Percentiles rank a stretch among this genome's conserved stretches.
These are phyloP conservation scores for Drosophila sordidula DNA, from an alignment of 2,888 invertebrate genomes.

Conservation along the genomic window DNA sequence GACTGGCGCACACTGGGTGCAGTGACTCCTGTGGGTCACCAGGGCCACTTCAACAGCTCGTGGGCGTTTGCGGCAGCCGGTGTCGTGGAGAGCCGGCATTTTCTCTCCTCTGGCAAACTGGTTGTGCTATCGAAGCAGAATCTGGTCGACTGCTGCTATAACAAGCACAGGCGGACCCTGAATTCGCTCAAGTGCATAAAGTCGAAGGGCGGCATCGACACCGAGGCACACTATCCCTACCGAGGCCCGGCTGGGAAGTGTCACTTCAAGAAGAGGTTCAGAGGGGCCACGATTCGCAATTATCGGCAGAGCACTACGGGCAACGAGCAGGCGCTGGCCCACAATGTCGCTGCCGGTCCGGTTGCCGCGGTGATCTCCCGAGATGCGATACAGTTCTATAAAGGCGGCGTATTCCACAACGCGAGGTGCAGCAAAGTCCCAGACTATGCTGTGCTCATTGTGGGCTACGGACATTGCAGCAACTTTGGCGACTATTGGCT, in stretches of 20 bases:
- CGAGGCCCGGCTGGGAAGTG: constrained; percentile 9
- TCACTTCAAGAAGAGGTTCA: neutral
- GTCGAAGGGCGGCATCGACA: constrained; percentile 21
- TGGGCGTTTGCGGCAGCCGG: constrained; percentile 43
- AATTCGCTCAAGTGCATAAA: constrained; percentile 27
- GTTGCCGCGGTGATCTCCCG: constrained; percentile 32
- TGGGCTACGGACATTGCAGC: constrained; percentile 19
- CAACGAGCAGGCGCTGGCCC: constrained; percentile 10
- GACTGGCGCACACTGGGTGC: constrained; percentile 25
- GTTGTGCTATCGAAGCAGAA: constrained; percentile 27
- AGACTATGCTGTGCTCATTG: constrained; percentile 25
- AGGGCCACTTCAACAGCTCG: constrained; percentile 38
- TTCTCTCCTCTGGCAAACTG: constrained; percentile 13
- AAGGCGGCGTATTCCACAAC: constrained; percentile 20
- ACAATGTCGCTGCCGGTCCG: constrained; percentile 20
- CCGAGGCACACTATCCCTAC: constrained; percentile 34
- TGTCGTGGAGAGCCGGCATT: constrained; percentile 26
- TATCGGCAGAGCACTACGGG: neutral
- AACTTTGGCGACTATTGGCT: constrained; percentile 33
- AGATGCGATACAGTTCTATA: constrained; percentile 15
- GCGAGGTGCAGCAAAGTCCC: neutral
- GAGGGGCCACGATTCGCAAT: constrained; percentile 14
- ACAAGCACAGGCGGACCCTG: neutral
- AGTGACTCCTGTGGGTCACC: constrained; percentile 23
- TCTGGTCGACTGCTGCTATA: constrained; percentile 29